These are phyloP conservation scores for Calliopsis andreniformis DNA, from an alignment of 1,140 invertebrate species.

Conservation along the genomic window DNA sequence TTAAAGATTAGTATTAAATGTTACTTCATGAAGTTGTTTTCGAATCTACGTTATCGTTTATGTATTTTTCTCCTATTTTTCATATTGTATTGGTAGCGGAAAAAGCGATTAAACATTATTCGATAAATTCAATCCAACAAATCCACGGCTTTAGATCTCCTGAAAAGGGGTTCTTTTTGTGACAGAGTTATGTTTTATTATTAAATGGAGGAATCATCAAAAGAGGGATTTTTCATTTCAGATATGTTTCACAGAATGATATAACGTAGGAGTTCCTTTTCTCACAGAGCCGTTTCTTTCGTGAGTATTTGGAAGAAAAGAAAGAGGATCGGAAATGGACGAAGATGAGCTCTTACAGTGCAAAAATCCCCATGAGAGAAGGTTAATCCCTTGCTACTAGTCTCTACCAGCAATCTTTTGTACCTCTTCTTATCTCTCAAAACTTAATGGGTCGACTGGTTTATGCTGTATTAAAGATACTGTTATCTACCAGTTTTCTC, in stretches of 20 bases:
- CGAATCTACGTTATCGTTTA: no score
- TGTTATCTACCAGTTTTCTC: slow-evolving; percentile 60
- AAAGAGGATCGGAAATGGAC: not conserved
- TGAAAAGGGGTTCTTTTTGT: no score
- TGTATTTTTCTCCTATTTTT: no score
- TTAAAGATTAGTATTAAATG: no score
- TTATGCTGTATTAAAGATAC: slow-evolving; percentile 61
- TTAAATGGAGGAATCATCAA: no score
- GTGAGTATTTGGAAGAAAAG: not conserved
- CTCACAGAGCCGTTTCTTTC: not conserved
- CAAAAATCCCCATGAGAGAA: slow-evolving; percentile 35
- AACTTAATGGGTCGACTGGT: slow-evolving; percentile 72
- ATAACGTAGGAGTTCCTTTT: not conserved
- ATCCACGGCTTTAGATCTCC: no score
- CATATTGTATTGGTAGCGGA: no score
- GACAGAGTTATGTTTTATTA: no score
- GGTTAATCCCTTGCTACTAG: slow-evolving; percentile 51
- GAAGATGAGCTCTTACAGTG: slow-evolving; percentile 5
- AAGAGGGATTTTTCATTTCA: not conserved
- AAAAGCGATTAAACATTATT: no score
- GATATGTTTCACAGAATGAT: not conserved
- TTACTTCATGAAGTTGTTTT: no score
- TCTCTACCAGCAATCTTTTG: slow-evolving; percentile 59
- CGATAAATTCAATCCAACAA: no score
- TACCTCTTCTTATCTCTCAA: slow-evolving; percentile 51